Conservation (phyloP, 2,113 vertebrate genomes). For the Bubo blakistoni region DNA sequence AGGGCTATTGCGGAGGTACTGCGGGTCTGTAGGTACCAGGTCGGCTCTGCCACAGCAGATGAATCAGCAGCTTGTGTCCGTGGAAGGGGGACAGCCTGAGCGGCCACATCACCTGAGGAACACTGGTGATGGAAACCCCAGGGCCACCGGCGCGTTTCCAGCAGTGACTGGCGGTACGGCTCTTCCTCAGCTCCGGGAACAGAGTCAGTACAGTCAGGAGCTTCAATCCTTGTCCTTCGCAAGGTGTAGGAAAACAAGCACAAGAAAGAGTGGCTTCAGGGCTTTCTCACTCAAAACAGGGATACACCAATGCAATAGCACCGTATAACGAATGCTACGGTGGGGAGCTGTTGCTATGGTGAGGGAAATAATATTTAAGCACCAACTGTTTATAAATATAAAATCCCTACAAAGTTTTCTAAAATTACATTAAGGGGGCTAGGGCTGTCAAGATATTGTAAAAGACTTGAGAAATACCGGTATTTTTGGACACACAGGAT, state of each 20-base stretch:
- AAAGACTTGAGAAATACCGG: neutral
- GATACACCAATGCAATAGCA: slow-evolving; percentile 22
- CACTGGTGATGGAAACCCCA: neutral
- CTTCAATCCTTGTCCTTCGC: neutral
- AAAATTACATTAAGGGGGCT: slow-evolving; percentile 43
- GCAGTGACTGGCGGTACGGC: neutral
- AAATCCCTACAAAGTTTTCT: slow-evolving; percentile 44
- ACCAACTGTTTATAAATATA: slow-evolving; percentile 53
- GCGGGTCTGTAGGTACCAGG: accelerated
- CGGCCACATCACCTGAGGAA: neutral
- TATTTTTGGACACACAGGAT: slow-evolving; percentile 15
- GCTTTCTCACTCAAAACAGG: slow-evolving; percentile 32
- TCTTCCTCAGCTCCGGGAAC: neutral
- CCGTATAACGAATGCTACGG: neutral
- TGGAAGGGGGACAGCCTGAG: neutral
- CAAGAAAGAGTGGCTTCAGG: neutral
- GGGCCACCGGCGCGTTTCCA: accelerated
- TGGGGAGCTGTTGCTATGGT: slow-evolving; percentile 26
- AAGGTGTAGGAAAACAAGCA: neutral
- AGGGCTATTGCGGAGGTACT: neutral
- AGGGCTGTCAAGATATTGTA: slow-evolving; percentile 19
- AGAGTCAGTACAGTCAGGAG: neutral
- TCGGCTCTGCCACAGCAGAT: neutral
- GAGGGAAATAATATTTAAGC: slow-evolving; percentile 57
- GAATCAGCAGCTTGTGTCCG: neutral